Percentiles rank a stretch among this genome's conserved stretches.
Evolutionary conservation across 1,140 invertebrate genomes (phyloP).

Genomic region (Heliconius hewitsoni): DNA sequence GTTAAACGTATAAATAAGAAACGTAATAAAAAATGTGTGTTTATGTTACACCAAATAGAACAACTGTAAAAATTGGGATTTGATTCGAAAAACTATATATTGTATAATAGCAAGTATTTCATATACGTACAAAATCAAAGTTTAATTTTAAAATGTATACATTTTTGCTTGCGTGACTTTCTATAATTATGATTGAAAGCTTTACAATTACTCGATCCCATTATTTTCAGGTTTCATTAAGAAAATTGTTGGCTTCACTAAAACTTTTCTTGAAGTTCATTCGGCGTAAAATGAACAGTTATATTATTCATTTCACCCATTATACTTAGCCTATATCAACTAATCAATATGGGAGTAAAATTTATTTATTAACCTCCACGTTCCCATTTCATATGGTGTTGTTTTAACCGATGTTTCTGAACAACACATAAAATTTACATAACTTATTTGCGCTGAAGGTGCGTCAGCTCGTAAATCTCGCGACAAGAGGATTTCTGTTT

Average conservation of each 20-base stretch:
- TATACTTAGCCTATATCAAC: constrained; percentile 58
- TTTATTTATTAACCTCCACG: constrained; percentile 24
- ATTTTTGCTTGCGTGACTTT: constrained; percentile 66
- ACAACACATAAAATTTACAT: constrained; percentile 73
- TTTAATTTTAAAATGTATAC: constrained; percentile 28
- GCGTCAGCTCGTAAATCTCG: constrained; percentile 77
- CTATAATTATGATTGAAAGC: constrained; percentile 68
- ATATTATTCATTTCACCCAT: constrained; percentile 62
- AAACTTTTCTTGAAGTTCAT: constrained; percentile 74
- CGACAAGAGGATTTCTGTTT: constrained; percentile 79
- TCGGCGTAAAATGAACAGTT: constrained; percentile 72
- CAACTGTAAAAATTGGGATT: background rate
- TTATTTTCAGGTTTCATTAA: constrained; percentile 71
- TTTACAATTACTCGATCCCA: constrained; percentile 58
- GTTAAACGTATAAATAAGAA: background rate
- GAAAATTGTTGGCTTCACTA: constrained; percentile 75
- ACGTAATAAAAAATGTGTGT: too few relatives aligned
- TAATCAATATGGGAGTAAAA: constrained; percentile 25
- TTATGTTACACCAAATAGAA: background rate
- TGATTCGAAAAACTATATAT: background rate
- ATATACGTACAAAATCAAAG: background rate
- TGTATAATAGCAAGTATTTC: background rate
- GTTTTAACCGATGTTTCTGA: constrained; percentile 23
- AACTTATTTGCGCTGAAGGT: constrained; percentile 70
- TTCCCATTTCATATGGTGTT: background rate